Base-by-base conservation (phyloP, 1,140 invertebrate species). In the Drosophila mojavensis region DNA sequence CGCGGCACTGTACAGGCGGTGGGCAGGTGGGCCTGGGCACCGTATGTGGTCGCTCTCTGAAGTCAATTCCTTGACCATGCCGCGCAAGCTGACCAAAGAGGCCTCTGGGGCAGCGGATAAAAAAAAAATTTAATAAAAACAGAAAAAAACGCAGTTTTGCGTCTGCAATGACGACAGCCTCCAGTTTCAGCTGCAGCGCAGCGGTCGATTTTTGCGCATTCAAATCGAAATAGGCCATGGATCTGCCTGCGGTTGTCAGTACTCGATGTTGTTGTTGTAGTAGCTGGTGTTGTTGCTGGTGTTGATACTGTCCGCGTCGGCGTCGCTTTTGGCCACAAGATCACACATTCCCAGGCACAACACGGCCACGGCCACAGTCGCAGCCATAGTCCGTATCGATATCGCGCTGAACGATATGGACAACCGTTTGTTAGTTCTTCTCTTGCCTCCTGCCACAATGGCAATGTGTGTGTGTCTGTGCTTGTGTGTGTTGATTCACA, bases 151-250 rank as follows among this genome's bases (percentile, higher is more conserved):
- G 36, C 36, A 39, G 36, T 39, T 10, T 13, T 39, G 36, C 33
- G 6, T 9, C 7, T 36, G 9, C 33, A 36, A 24, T 1, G 33
- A 36, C 7, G 6, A 30, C 33, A 36, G 33, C 36, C 36, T 39
- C 36, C 36, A 39, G 33, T 36, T 36, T 36, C 36, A 39, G 33
- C 33, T 36, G 33, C 33, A 36, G 33, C 33, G 20, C 45, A 17
- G 45, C 24, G n/a, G 24, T 77, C 64, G 58, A 68, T 68, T 74
- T 75, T 45, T 26, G 39, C 56, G 17, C 55, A 72, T 47, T 59
- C 13, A 64, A 70, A 76, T 76, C 75, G 65, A 78, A 78, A 78
- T 78, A 78, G 72, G 75, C 72, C 75, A 78, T 63, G 60, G 50
- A 67, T 41, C 55, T 39, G 65, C 61, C 66, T 51, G 48, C 50